Evolutionary conservation across 2,888 invertebrate species (phyloP).

Genomic region (Bombylius discolor): DNA sequence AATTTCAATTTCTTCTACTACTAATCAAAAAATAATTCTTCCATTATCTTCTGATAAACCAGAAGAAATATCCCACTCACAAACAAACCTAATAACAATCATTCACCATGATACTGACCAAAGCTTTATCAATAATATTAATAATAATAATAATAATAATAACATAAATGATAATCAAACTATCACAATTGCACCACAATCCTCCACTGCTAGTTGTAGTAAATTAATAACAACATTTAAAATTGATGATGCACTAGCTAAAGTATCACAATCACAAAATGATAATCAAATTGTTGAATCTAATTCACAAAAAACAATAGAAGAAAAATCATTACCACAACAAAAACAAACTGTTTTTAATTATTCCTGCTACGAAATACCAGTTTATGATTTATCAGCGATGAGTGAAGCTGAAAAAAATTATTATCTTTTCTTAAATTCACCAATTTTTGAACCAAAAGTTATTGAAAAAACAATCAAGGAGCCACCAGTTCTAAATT

Average conservation of each 20-base stretch:
- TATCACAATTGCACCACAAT: conserved; percentile 7
- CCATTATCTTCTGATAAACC: not conserved
- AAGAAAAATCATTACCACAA: not conserved
- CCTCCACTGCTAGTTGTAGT: conserved; percentile 5
- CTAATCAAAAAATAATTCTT: not conserved
- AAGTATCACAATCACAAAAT: not conserved
- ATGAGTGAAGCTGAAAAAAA: conserved; percentile 18
- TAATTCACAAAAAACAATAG: no score
- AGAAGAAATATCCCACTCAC: conserved; percentile 3
- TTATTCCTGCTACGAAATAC: conserved; percentile 16
- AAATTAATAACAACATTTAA: not conserved
- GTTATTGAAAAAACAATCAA: not conserved
- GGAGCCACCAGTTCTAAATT: not conserved
- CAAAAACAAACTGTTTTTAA: not conserved
- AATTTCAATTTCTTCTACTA: not conserved
- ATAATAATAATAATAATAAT: conserved; percentile 1
- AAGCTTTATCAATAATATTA: not conserved
- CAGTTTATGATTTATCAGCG: conserved; percentile 15
- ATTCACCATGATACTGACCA: conserved; percentile 2
- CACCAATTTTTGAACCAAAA: conserved; percentile 11
- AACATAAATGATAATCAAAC: conserved; percentile 5
- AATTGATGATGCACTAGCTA: conserved; percentile 2
- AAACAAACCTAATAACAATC: conserved; percentile 3
- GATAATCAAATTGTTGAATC: not conserved
- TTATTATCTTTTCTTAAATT: conserved; percentile 15